Base-by-base conservation (phyloP, 2,888 invertebrate species). In the Galeruca laticollis region DNA sequence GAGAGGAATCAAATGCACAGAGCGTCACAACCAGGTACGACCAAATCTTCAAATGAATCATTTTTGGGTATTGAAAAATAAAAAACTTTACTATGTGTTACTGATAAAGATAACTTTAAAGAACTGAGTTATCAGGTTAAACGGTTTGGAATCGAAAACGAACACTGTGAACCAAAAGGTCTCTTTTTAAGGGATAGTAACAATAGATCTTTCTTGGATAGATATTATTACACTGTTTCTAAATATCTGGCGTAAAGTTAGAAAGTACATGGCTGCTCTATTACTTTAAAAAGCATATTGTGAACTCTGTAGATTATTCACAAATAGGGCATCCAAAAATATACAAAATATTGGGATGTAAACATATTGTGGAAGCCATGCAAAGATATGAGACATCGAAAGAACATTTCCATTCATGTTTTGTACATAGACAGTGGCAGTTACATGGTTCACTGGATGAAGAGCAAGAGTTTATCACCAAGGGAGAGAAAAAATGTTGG, bases 261-360 rank as follows among this genome's bases (percentile, higher is more conserved):
- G 43, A 43, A 43, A 13, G 5, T 43, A 43, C 43, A 43, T 43
- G 43, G 43, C 43, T 43, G 43, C n/a, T 8, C 5, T 49, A 18
- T 49, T 49, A 2, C 26, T 26, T 26, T 5, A 4, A 26, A 26
- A 5, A 2, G 18, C 10, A 49, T 15, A 49, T 49, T 49, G 49
- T 15, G 18, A 49, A 49, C 49, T 15, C 13, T 49, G 49, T 18
- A n/a, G 18, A 1, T 49, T 49, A 49, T 49, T 51, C 15, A 51
- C 15, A 51, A 18, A 1, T 51, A 0, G 43, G 10, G 43, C 6
- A 43, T 43, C 43, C 8, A 13, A 13, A 43, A 43, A 43, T 43
- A 4, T 49, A 51, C 49, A 51, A 51, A 51, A 51, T 18, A 18
- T 51, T 51, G 13, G 49, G 49, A 51, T 51, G 49, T 3, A 51